Percentiles rank a stretch among this genome's conserved stretches.
phyloP scores from a whole-genome alignment of 2,113 vertebrate genomes.

The Calonectris borealis region DNA sequence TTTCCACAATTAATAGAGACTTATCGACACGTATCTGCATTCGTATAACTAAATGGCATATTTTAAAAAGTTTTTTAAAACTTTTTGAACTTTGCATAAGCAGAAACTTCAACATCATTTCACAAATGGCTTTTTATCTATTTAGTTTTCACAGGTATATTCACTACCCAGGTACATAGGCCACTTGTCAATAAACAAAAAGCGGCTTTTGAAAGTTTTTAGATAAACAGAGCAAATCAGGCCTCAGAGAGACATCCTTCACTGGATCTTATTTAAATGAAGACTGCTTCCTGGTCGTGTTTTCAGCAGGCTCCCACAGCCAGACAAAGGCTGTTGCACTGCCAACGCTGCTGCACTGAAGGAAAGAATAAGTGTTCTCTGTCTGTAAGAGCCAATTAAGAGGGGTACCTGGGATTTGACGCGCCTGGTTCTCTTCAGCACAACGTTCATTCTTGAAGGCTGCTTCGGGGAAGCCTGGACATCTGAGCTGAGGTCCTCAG shows the following conservation, averaged over 20 bases:
- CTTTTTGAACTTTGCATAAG: not conserved
- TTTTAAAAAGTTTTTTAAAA: not conserved
- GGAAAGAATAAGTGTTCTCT: not conserved
- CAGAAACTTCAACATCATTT: not conserved
- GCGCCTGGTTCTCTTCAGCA: slow-evolving; percentile 79
- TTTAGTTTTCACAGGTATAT: not conserved
- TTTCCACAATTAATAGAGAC: not conserved
- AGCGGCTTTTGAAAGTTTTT: not conserved
- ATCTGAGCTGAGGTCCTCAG: slow-evolving; percentile 73
- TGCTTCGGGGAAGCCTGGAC: slow-evolving; percentile 73
- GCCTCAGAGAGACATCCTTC: not conserved
- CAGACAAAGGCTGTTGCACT: not conserved
- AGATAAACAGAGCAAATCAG: not conserved
- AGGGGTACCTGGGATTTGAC: slow-evolving; percentile 79
- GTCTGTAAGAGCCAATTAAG: not conserved
- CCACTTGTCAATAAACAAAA: not conserved
- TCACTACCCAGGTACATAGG: not conserved
- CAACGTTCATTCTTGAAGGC: slow-evolving; percentile 72
- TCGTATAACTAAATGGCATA: not conserved
- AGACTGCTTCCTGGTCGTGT: not conserved
- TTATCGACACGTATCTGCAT: not conserved
- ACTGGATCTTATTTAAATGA: not conserved
- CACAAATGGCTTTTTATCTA: not conserved
- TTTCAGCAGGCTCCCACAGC: not conserved
- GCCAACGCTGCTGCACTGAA: not conserved